A percentile compares a stretch with the other conserved stretches of the same genome.
Conservation (phyloP, 2,113 vertebrate genomes). For the Oreotrochilus melanogaster region DNA sequence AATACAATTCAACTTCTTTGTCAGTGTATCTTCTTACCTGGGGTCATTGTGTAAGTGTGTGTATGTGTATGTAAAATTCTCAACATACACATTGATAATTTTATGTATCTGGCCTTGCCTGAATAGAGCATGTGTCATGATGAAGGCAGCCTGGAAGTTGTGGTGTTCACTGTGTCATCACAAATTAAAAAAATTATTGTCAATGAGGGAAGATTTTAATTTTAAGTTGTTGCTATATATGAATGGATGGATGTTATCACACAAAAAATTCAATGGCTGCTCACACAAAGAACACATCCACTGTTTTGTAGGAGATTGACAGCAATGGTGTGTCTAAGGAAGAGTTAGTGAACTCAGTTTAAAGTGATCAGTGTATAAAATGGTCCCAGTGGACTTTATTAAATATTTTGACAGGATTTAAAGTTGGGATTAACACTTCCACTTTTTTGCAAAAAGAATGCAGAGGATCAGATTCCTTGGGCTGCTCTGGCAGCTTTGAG, state of each 20-base stretch:
- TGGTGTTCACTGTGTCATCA: neutral
- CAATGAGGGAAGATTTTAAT: neutral
- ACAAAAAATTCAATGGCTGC: neutral
- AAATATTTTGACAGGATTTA: conserved; percentile 29
- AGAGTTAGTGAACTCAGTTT: neutral
- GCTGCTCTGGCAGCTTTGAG: neutral
- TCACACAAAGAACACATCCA: neutral
- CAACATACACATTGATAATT: fast-evolving
- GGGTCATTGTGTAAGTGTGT: neutral
- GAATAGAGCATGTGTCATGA: neutral
- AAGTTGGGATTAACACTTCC: neutral
- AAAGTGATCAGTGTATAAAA: neutral
- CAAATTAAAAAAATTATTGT: neutral
- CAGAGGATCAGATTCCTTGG: neutral
- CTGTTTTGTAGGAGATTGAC: neutral
- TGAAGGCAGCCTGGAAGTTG: neutral
- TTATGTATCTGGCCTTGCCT: neutral
- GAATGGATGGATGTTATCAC: neutral
- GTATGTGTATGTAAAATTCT: neutral
- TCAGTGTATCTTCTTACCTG: neutral
- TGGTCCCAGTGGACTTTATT: neutral
- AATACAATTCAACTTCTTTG: neutral
- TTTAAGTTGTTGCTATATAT: neutral
- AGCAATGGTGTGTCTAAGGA: neutral
- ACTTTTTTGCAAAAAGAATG: neutral